Evolutionary conservation across 2,888 invertebrate genomes (phyloP).

Genomic region (Homarus gammarus): DNA sequence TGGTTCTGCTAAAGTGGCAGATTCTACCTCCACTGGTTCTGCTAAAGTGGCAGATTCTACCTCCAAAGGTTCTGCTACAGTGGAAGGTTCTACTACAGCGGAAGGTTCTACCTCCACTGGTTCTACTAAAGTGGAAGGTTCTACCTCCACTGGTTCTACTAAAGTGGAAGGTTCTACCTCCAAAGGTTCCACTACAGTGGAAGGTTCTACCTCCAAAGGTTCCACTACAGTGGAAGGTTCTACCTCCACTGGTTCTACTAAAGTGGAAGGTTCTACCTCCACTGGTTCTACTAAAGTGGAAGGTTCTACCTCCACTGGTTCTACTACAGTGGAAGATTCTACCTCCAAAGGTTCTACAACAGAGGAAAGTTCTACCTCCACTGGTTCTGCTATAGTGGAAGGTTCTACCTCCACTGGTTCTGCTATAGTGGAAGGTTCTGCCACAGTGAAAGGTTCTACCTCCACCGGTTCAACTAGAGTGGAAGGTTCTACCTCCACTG

Average conservation of each 20-base stretch:
- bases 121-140: neutral
- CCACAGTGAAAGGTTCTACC: neutral
- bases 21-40: no score
- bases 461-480: neutral
- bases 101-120: neutral
- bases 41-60: no score
- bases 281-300: neutral
- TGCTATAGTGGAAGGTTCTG: no score
- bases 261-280: neutral
- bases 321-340: neutral
- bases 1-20: no score
- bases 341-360: no score
- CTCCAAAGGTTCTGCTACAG: no score
- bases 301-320: neutral
- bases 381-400: conserved; percentile 5
- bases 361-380: neutral
- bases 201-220: neutral
- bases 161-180: no score
- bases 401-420: neutral
- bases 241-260: neutral
- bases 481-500: neutral
- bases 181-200: neutral
- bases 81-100: neutral
- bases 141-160: neutral
- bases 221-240: neutral